A percentile compares a stretch with the other conserved stretches of the same genome.
Evolutionary conservation across 2,113 vertebrate species (phyloP).

Genomic region (Leucopsar rothschildi): DNA sequence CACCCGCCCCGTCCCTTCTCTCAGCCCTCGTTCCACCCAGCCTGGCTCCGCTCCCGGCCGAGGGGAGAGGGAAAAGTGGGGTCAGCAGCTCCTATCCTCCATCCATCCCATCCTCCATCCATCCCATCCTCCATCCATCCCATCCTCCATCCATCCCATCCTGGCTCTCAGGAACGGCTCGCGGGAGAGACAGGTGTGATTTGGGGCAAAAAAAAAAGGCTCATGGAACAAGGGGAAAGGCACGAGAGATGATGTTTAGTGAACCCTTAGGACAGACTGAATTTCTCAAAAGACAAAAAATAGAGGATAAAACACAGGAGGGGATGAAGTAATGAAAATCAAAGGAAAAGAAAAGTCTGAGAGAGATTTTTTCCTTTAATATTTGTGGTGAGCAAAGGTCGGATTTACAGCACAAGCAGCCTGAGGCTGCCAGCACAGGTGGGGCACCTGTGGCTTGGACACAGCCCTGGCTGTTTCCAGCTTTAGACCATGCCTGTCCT

Average conservation of each 20-base stretch:
- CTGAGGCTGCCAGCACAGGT: not conserved
- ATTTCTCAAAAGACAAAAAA: not conserved
- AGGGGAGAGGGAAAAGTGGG: accelerated
- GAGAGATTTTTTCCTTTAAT: not conserved
- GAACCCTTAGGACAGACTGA: not conserved
- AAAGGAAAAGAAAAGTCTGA: not conserved
- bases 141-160: too few relatives aligned
- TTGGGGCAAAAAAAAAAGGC: not conserved
- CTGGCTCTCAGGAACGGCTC: accelerated
- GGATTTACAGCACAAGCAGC: not conserved
- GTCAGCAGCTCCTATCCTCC: not conserved
- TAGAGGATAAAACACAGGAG: not conserved
- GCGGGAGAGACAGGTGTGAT: not conserved
- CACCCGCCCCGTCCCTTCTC: not conserved
- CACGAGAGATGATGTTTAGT: accelerated
- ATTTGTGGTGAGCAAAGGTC: not conserved
- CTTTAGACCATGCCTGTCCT: not conserved
- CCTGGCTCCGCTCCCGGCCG: accelerated
- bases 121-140: too few relatives aligned
- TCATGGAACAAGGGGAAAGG: not conserved
- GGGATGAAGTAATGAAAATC: not conserved
- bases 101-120: too few relatives aligned
- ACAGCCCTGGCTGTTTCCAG: not conserved
- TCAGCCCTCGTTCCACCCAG: too few relatives aligned
- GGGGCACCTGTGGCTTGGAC: not conserved